Base-by-base conservation (phyloP, 2,797 vertebrate species). In the Danio tinwini region DNA sequence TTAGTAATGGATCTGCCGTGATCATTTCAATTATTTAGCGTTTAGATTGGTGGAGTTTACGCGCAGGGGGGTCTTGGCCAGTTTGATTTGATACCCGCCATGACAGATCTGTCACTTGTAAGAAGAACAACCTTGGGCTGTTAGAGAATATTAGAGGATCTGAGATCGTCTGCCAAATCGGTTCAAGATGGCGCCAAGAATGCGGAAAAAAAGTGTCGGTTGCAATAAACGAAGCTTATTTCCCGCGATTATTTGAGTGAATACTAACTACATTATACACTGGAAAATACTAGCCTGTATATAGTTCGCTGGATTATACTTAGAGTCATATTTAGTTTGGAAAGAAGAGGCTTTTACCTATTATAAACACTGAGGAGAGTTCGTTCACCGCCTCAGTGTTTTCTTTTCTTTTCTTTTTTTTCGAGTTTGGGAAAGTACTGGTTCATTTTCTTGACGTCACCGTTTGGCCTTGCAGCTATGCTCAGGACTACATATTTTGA, bases 401-500 rank as follows among this genome's bases (percentile, higher is more conserved):
- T 50, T 29, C n/a, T n/a, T 62, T 49, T 61, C 12, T 19, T 16
- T 13, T 29, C 7, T n/a, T 52, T 56, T 9, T 21, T 69, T 5
- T n/a, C 8, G 0, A 29, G 50, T 65, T 58, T n/a, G 80, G 90
- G 80, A 79, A 12, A 88, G 89, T 92, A 91, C 89, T 76, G 73
- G 90, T 91, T 92, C 90, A 90, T 87, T 21, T 83, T 84, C 77
- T 72, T 65, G 69, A 83, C 85, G 87, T 88, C 86, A 88, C 87
- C 85, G 75, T 73, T 80, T 62, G 86, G 85, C 89, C 89, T 92
- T 83, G 80, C 83, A 89, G 88, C 90, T 86, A 88, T 47, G 88
- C 90, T 87, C 75, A 73, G 91, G 89, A 92, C 92, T 91, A 88
- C 90, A 93, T 92, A 91, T 93, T 90, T 88, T 83, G 86, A 91